A percentile compares a stretch with the other conserved stretches of the same genome.
phyloP scores from a whole-genome alignment of 1,140 invertebrate species.

The Megalopta genalis region DNA sequence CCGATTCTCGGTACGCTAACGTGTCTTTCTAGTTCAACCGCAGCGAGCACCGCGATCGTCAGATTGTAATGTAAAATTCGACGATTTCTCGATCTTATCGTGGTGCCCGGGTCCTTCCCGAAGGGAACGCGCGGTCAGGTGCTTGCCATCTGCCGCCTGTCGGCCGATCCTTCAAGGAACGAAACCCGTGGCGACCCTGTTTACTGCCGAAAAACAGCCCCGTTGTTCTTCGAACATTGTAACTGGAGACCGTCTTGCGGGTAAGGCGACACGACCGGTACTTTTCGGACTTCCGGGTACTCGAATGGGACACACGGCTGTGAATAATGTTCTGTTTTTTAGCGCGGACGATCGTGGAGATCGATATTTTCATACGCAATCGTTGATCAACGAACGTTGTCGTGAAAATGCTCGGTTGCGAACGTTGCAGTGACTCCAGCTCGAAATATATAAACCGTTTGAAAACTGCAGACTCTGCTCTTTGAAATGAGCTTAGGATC shows the following conservation, averaged over 20 bases:
- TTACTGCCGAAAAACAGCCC: constrained; percentile 28
- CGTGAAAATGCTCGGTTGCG: no score
- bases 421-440: no score
- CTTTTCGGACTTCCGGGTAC: constrained; percentile 32
- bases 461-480: no score
- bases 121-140: constrained; percentile 49
- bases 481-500: no score
- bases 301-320: neutral
- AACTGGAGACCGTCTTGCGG: constrained; percentile 22
- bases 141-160: constrained; percentile 57
- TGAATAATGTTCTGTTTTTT: no score
- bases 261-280: constrained; percentile 32
- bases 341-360: no score
- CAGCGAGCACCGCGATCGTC: neutral
- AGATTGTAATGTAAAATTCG: constrained; percentile 7
- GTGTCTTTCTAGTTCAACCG: no score
- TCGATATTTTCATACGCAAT: no score
- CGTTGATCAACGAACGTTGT: no score
- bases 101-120: constrained; percentile 8
- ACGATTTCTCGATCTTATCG: constrained; percentile 45
- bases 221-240: constrained; percentile 27
- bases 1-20: constrained; percentile 16
- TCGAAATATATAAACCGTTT: no score
- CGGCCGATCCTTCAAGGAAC: constrained; percentile 36
- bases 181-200: constrained; percentile 28